A percentile compares a stretch with the other conserved stretches of the same genome.
These are phyloP conservation scores for Ochropacha duplaris DNA, from an alignment of 2,888 invertebrate species.

Conservation along the genomic window DNA sequence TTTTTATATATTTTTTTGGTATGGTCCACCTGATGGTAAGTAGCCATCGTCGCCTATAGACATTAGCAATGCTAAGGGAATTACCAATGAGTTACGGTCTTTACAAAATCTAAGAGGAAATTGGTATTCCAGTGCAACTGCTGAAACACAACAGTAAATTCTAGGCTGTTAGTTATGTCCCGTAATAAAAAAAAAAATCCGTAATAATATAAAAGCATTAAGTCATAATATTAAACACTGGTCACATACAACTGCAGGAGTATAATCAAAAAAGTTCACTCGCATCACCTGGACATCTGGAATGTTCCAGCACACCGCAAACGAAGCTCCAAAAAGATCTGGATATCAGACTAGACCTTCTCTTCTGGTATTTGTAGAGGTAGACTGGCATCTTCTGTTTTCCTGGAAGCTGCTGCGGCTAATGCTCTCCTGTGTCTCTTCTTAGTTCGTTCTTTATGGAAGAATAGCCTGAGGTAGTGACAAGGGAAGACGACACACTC, in stretches of 20 bases:
- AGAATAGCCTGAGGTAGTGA: slow-evolving; percentile 90
- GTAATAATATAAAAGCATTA: background rate
- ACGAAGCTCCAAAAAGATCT: background rate
- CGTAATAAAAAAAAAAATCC: too few relatives aligned
- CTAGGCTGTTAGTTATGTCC: too few relatives aligned
- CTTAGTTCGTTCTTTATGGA: slow-evolving; percentile 86
- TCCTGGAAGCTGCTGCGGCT: slow-evolving; percentile 53
- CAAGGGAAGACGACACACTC: slow-evolving; percentile 93
- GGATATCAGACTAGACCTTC: slow-evolving; percentile 54
- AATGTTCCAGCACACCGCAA: background rate
- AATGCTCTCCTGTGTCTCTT: slow-evolving; percentile 76
- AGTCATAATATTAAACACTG: background rate
- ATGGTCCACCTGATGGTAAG: too few relatives aligned
- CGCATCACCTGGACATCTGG: background rate
- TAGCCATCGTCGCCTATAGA: too few relatives aligned
- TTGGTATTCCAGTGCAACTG: too few relatives aligned
- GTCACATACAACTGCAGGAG: background rate
- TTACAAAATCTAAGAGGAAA: too few relatives aligned
- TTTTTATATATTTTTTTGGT: too few relatives aligned
- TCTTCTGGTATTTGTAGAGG: slow-evolving; percentile 70
- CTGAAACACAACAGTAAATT: too few relatives aligned
- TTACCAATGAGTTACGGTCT: too few relatives aligned
- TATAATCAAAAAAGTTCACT: background rate
- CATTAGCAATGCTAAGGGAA: too few relatives aligned
- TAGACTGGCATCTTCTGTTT: slow-evolving; percentile 63